A percentile compares a stretch with the other conserved stretches of the same genome.
Evolutionary conservation across 2,113 vertebrate genomes (phyloP).

Genomic region (Cheirogaleus medius): DNA sequence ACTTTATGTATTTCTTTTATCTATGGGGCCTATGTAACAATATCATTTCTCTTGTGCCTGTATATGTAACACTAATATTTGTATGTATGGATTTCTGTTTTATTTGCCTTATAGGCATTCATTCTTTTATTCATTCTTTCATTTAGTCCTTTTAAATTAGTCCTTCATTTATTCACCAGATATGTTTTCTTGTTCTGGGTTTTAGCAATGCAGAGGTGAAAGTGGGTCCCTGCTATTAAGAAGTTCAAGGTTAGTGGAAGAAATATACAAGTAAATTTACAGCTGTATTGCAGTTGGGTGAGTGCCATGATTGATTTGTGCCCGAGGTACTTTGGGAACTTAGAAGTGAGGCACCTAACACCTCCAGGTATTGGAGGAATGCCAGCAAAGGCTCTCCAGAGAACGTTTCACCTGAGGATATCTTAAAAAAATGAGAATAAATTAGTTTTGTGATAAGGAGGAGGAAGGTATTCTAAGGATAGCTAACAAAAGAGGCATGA

Average conservation of each 20-base stretch:
- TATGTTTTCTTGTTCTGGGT: not conserved
- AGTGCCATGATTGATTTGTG: not conserved
- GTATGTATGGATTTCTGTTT: not conserved
- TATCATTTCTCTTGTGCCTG: not conserved
- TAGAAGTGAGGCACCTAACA: not conserved
- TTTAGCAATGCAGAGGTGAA: not conserved
- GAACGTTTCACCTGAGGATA: not conserved
- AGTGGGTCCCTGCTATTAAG: not conserved
- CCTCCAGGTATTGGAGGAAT: not conserved
- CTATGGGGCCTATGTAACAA: not conserved
- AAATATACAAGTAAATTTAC: not conserved
- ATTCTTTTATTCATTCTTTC: not conserved
- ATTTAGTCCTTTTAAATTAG: not conserved
- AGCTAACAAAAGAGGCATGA: not conserved
- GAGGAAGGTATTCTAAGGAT: not conserved
- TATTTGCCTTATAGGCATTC: not conserved
- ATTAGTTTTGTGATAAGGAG: not conserved
- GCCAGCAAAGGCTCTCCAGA: not conserved
- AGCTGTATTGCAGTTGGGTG: not conserved
- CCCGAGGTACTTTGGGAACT: slow-evolving; percentile 8
- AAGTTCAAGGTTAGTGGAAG: slow-evolving; percentile 27
- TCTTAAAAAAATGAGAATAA: not conserved
- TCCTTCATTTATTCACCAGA: not conserved
- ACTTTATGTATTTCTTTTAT: not conserved
- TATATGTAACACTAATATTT: not conserved